Evolutionary conservation across 2,888 invertebrate genomes (phyloP).

Genomic region (Synergus gifuensis): DNA sequence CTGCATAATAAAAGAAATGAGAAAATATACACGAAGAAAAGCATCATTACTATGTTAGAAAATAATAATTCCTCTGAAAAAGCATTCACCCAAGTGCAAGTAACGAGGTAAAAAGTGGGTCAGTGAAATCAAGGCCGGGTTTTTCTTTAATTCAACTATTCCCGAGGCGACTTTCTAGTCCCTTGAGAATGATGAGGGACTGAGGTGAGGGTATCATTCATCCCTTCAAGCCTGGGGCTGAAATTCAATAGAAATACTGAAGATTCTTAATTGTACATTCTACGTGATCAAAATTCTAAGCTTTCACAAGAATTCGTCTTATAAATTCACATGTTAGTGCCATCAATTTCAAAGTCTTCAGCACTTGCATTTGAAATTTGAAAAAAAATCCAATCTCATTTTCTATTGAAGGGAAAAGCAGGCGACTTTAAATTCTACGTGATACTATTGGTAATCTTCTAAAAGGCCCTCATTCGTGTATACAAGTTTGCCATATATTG

Average conservation of each 20-base stretch:
- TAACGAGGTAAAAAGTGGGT: conserved; percentile 25
- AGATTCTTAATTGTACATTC: conserved; percentile 13
- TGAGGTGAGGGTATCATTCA: conserved; percentile 25
- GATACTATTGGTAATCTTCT: conserved; percentile 10
- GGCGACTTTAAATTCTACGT: conserved; percentile 12
- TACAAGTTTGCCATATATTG: neutral
- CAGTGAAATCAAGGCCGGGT: conserved; percentile 38
- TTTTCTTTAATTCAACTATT: conserved; percentile 30
- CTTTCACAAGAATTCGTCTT: neutral
- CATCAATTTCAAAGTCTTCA: neutral
- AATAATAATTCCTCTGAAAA: conserved; percentile 20
- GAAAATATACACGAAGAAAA: neutral
- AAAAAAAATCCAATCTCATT: neutral
- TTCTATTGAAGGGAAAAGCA: neutral
- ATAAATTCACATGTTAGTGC: neutral
- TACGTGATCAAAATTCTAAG: neutral
- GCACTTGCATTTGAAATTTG: neutral
- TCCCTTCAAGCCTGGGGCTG: conserved; percentile 15
- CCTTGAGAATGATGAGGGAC: conserved; percentile 6
- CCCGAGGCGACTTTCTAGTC: conserved; percentile 14
- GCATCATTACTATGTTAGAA: neutral
- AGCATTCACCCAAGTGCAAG: conserved; percentile 12
- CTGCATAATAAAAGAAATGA: neutral
- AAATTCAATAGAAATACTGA: conserved; percentile 17
- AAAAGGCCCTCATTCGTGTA: neutral